Percentiles rank a stretch among this genome's conserved stretches.
Conservation (phyloP, 2,797 vertebrate genomes). For the Thripadectes ignobilis region DNA sequence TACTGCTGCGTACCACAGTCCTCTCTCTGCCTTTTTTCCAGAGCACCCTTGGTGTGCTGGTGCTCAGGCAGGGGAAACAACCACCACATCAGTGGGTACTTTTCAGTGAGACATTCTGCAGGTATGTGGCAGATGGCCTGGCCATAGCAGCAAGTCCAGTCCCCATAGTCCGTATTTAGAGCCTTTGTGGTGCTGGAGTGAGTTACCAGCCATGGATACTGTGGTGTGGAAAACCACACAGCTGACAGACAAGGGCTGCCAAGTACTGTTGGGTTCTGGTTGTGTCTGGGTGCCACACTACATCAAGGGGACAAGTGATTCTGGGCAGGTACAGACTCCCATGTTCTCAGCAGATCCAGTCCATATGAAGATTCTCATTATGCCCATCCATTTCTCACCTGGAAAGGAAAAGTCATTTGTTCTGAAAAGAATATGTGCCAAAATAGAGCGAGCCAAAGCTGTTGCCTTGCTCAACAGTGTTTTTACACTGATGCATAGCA, state of each 20-base stretch:
- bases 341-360: not conserved
- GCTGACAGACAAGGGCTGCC: not conserved
- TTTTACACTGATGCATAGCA: not conserved
- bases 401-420: not conserved
- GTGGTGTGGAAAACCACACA: not conserved
- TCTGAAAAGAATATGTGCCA: not conserved
- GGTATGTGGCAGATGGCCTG: not conserved
- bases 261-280: rapidly evolving
- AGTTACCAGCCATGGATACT: not conserved
- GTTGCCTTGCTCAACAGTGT: not conserved
- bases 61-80: not conserved
- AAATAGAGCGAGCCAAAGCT: not conserved
- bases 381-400: not conserved
- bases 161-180: not conserved
- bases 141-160: not conserved
- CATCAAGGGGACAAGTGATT: not conserved
- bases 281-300: not conserved
- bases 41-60: rapidly evolving
- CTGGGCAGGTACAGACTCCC: not conserved
- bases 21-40: not conserved
- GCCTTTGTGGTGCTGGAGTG: not conserved
- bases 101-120: not conserved
- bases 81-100: not conserved
- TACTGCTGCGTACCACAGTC: not conserved
- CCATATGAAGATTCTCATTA: not conserved